These are phyloP conservation scores for Terebella lapidaria DNA, from an alignment of 2,888 invertebrate genomes.

Conservation along the genomic window DNA sequence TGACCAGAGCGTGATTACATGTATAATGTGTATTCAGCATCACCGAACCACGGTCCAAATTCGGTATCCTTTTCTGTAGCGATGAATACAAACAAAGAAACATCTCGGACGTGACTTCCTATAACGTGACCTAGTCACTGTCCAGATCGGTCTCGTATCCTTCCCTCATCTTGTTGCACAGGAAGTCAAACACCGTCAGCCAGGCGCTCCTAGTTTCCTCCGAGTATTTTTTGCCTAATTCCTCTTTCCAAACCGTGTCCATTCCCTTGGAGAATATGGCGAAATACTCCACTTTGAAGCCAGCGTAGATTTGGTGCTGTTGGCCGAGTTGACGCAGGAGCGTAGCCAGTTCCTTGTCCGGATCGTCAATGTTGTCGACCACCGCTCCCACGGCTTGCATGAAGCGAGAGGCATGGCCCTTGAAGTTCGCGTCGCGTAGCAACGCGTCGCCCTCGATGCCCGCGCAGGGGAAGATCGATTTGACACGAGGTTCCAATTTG, in stretches of 20 bases:
- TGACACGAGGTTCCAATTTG: not conserved
- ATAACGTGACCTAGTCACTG: no score
- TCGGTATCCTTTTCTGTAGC: no score
- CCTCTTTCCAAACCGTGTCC: not conserved
- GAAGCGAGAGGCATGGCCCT: constrained; percentile 35
- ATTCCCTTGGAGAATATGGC: not conserved
- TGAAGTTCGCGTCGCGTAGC: constrained; percentile 20
- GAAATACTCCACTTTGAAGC: constrained; percentile 30
- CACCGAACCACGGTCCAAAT: no score
- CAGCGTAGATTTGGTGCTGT: constrained; percentile 25
- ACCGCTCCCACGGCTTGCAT: constrained; percentile 39
- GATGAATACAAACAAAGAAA: no score
- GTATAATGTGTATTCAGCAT: no score
- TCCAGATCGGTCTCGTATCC: no score
- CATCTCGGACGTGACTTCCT: no score
- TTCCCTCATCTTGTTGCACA: not conserved
- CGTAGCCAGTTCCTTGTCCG: constrained; percentile 26
- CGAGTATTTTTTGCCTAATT: not conserved
- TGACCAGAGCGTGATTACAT: no score
- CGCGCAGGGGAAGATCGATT: not conserved
- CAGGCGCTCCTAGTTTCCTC: not conserved
- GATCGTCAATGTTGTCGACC: constrained; percentile 32
- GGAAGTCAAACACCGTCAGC: not conserved
- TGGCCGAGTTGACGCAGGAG: constrained; percentile 31
- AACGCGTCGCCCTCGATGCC: constrained; percentile 27